Evolutionary conservation across 2,888 invertebrate genomes (phyloP), one percentile per base, ranked within the genome.

Genomic region (Chrysina gloriosa): DNA sequence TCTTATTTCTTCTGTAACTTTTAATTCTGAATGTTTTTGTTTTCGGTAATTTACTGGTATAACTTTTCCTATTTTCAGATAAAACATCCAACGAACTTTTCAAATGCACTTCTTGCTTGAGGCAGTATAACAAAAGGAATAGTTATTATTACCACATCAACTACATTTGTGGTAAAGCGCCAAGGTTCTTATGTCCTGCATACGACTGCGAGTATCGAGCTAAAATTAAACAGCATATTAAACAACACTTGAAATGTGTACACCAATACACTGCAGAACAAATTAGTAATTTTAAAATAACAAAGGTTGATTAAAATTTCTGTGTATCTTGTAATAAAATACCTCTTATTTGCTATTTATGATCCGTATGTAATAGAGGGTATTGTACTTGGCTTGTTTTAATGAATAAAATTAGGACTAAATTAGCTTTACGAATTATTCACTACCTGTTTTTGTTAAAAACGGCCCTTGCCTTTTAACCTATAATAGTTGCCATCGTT

Each of bases 81-180:
- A 45, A 45, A 19, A 9, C 16, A 3, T 16, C 6, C 6, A 16
- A 31, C 31, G 52, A 16, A 19, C 7, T 19, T 31, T 52, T 31
- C 31, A 52, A 61, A 16, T 61, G 66, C 11, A 21, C 11, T n/a
- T 39, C 31, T 21, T 66, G 66, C 34, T 56, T 39, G 9, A 58
- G 34, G 31, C 14, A 31, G 16, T 66, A 66, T 19, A 21, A 42
- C n/a, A 39, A 45, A 16, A 56, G 34, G 47, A 47, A 58, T 25
- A 56, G 56, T 27, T 25, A 58, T 21, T 47, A 56, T n/a, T 47
- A 31, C 19, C 66, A 66, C 27, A 45, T 66, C 3, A 45, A 56
- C n/a, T 66, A 66, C 14, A 27, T 56, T n/a, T 66, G 66, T 34
- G 66, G 66, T 16, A 66, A 66, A 25, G 66, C 56, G 2, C 56